Evolutionary conservation across 2,888 invertebrate genomes (phyloP).

Genomic region (Apoda limacodes): DNA sequence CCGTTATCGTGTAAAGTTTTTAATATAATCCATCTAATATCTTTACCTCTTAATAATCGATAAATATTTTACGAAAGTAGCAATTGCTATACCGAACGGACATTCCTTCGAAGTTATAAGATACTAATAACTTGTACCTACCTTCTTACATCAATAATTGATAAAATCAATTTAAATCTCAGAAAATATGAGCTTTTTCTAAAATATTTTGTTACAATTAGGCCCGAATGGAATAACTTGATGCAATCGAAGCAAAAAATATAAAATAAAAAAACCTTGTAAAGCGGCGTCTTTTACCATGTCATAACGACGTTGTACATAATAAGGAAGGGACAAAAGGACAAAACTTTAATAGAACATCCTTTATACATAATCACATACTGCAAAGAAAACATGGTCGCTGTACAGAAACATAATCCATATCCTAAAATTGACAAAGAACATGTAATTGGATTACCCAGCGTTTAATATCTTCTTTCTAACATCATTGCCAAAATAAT

Average conservation of each 20-base stretch:
- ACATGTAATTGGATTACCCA: conserved; percentile 65
- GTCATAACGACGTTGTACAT: conserved; percentile 38
- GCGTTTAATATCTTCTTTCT: conserved; percentile 63
- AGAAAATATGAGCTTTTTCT: conserved; percentile 6
- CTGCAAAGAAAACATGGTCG: conserved; percentile 48
- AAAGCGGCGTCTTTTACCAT: conserved; percentile 30
- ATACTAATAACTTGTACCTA: no score
- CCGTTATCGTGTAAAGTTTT: no score
- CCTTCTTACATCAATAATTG: no score
- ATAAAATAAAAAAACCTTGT: conserved; percentile 18
- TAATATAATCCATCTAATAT: no score
- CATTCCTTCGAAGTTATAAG: no score
- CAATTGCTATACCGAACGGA: no score
- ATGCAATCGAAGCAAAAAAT: no score
- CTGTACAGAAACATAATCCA: conserved; percentile 65
- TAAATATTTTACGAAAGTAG: no score
- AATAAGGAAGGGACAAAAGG: conserved; percentile 43
- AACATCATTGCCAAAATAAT: conserved; percentile 32
- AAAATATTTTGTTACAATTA: no score
- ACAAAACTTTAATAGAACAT: conserved; percentile 47
- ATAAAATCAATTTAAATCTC: no score
- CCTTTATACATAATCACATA: conserved; percentile 51
- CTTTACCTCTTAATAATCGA: no score
- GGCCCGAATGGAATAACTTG: no score
- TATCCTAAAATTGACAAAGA: conserved; percentile 64